Conservation (phyloP, 2,888 invertebrate species). For the Nephrotoma guestfalica region DNA sequence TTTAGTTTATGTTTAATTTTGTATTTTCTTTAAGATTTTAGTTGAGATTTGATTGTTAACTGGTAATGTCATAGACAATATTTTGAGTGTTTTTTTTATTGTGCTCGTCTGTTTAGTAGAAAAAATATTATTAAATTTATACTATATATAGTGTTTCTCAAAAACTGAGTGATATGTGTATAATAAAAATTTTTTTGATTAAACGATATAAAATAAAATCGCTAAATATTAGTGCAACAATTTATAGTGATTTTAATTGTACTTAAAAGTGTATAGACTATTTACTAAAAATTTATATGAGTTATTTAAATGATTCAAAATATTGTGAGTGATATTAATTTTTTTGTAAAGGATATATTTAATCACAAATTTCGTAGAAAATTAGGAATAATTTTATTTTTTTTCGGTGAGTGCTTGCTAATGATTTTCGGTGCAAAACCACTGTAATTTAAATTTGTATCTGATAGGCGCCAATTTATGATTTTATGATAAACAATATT, state of each 20-base stretch:
- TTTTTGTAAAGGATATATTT: not conserved
- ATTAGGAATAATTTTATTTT: not conserved
- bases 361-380: slow-evolving; percentile 2
- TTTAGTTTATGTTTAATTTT: not conserved
- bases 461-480: not conserved
- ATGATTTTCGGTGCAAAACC: not conserved
- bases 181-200: not conserved
- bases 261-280: not conserved
- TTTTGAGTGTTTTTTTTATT: not conserved
- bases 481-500: not conserved
- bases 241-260: not conserved
- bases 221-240: not conserved
- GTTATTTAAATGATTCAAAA: not conserved
- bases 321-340: not conserved
- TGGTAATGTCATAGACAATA: not conserved
- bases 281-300: not conserved
- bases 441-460: not conserved
- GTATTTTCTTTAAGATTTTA: not conserved
- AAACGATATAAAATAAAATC: not conserved
- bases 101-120: not conserved
- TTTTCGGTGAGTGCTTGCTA: not conserved
- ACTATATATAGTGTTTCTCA: too few relatives aligned
- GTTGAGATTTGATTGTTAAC: not conserved
- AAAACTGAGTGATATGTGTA: not conserved
- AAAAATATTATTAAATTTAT: too few relatives aligned